Percentiles rank a stretch among this genome's conserved stretches.
Evolutionary conservation across 2,113 vertebrate species (phyloP).

Genomic region (Beaufortia kweichowensis): DNA sequence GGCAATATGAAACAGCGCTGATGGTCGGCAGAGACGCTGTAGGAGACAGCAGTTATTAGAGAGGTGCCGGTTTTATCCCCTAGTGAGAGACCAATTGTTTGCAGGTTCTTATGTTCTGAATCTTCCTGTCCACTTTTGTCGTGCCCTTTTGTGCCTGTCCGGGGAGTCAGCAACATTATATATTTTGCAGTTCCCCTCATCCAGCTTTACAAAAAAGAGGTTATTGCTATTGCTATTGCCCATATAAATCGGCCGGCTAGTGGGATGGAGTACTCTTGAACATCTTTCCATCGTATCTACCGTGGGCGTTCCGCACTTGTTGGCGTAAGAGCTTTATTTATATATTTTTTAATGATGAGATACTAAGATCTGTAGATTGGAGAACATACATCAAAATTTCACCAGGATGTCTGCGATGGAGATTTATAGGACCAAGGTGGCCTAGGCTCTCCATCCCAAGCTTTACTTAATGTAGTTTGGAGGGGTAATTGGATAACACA

Average conservation of each 20-base stretch:
- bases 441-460: slow-evolving; percentile 70
- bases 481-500: slow-evolving; percentile 82
- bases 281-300: slow-evolving; percentile 5
- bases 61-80: slow-evolving; percentile 13
- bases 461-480: slow-evolving; percentile 77
- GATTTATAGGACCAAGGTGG: slow-evolving; percentile 63
- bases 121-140: not conserved
- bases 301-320: not conserved
- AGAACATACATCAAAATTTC: slow-evolving; percentile 39
- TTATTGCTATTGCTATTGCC: not conserved
- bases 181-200: not conserved
- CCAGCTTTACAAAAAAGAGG: not conserved
- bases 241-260: not conserved
- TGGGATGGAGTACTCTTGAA: not conserved
- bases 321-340: not conserved
- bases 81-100: slow-evolving; percentile 2
- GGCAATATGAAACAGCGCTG: not conserved
- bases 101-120: slow-evolving; percentile 14
- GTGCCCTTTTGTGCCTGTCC: not conserved
- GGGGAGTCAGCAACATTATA: not conserved
- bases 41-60: slow-evolving; percentile 25
- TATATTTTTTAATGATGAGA: slow-evolving; percentile 10
- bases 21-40: not conserved
- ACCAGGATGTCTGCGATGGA: slow-evolving; percentile 40
- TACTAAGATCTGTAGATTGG: slow-evolving; percentile 12